These are phyloP conservation scores for Aptenodytes forsteri DNA, from an alignment of 2,113 vertebrate genomes.

Conservation along the genomic window DNA sequence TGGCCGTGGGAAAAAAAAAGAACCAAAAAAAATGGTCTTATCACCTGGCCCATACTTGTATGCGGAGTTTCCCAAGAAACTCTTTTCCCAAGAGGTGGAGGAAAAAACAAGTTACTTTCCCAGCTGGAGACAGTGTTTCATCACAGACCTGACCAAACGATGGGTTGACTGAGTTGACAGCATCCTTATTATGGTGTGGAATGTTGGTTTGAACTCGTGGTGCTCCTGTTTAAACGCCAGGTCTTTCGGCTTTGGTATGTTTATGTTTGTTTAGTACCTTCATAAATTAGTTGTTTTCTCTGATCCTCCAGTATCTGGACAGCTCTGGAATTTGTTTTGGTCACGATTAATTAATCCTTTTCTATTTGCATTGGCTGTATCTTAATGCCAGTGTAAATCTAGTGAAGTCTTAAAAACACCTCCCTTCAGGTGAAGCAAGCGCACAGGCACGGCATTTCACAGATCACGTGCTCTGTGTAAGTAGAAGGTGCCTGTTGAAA, in stretches of 20 bases:
- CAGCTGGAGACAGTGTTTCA: neutral
- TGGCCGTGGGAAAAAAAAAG: accelerated
- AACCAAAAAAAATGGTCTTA: neutral
- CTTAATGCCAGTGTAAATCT: neutral
- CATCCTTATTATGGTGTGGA: neutral
- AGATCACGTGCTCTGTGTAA: accelerated
- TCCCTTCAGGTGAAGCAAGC: neutral
- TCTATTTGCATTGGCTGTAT: neutral
- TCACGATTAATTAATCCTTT: neutral
- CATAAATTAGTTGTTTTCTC: neutral
- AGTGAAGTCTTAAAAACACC: neutral
- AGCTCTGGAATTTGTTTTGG: neutral
- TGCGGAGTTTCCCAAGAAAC: neutral
- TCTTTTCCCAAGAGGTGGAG: neutral
- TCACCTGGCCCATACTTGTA: accelerated
- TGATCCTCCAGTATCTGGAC: accelerated
- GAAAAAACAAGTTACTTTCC: neutral
- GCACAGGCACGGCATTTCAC: accelerated
- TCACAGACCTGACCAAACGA: accelerated
- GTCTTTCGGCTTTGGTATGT: neutral
- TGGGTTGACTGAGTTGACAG: neutral
- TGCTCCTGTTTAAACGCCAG: neutral
- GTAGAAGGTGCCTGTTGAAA: neutral
- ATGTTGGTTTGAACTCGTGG: neutral
- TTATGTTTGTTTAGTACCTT: neutral